phyloP scores from a whole-genome alignment of 2,797 vertebrate genomes.

The Scyliorhinus canicula region DNA sequence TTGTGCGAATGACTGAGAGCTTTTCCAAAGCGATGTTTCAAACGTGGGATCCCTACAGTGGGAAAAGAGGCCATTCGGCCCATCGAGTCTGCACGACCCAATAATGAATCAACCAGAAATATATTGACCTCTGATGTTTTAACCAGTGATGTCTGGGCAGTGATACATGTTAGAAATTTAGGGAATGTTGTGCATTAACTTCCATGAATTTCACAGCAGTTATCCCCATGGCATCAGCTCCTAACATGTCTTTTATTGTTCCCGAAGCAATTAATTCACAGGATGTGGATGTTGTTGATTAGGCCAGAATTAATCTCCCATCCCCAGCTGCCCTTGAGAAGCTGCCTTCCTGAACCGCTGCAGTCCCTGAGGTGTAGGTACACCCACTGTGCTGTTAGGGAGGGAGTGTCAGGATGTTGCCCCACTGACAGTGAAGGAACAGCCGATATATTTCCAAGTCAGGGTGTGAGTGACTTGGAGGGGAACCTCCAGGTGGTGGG shows the following conservation, averaged over 20 bases:
- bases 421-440: background rate
- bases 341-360: background rate
- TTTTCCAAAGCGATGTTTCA: background rate
- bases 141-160: background rate
- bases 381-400: background rate
- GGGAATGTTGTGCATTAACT: background rate
- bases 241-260: background rate
- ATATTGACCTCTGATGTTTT: background rate
- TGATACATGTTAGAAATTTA: background rate
- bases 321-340: background rate
- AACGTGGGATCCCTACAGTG: too few species aligned
- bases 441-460: background rate
- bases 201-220: background rate
- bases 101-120: background rate
- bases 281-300: background rate
- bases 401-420: background rate
- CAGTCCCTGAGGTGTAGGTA: background rate
- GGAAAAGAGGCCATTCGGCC: too few species aligned
- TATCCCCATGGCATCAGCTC: background rate
- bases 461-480: background rate
- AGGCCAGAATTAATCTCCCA: background rate
- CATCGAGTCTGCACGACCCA: too few species aligned
- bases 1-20: background rate
- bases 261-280: background rate
- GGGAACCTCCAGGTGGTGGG: background rate